These are phyloP conservation scores for Manis pentadactyla DNA, from an alignment of 2,797 vertebrate species.

Conservation along the genomic window DNA sequence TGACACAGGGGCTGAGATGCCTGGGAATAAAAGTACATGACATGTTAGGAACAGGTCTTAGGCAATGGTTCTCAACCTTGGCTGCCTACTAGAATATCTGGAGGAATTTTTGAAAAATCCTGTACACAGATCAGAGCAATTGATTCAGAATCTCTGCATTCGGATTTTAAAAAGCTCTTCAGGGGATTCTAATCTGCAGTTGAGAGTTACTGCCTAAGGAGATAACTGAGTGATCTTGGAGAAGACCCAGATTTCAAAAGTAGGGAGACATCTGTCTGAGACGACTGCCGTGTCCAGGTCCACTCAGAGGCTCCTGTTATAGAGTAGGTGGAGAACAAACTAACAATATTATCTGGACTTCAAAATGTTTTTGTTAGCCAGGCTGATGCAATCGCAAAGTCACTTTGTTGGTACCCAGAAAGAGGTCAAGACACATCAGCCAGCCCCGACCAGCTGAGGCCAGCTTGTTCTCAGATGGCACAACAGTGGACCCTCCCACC, in stretches of 20 bases:
- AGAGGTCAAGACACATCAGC: background rate
- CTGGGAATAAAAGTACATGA: background rate
- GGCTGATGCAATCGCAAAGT: background rate
- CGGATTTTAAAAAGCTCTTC: background rate
- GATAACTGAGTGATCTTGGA: background rate
- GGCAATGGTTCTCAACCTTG: background rate
- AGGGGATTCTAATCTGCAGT: background rate
- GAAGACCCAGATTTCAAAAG: background rate
- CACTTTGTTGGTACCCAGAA: background rate
- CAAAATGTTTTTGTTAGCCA: background rate
- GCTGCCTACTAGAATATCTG: background rate
- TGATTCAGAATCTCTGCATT: background rate
- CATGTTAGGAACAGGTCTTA: background rate
- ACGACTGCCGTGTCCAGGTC: rapidly evolving
- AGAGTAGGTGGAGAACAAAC: background rate
- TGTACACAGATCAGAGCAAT: background rate
- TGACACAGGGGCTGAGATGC: background rate
- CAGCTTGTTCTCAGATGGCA: background rate
- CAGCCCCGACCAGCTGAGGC: background rate
- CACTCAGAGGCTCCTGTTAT: background rate
- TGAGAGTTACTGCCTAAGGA: background rate
- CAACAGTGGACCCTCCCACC: background rate
- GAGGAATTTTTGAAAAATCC: background rate
- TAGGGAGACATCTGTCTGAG: background rate
- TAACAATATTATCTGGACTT: background rate